Conservation (phyloP, 2,113 vertebrate genomes). For the Meleagris gallopavo region DNA sequence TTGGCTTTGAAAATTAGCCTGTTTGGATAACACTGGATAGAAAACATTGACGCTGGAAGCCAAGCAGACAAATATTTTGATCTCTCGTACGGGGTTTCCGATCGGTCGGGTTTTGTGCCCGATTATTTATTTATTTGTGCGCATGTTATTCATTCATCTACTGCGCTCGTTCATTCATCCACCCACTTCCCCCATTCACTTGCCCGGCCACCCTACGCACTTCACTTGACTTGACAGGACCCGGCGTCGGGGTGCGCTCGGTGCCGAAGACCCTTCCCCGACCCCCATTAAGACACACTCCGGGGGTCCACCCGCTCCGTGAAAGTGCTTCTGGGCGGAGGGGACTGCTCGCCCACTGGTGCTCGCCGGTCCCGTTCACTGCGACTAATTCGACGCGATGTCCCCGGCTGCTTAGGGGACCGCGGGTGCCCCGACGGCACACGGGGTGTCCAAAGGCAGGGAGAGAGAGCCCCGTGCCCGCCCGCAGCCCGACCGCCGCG, state of each 20-base stretch:
- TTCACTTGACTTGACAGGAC: not conserved
- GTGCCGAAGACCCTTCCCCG: not conserved
- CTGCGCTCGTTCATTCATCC: not conserved
- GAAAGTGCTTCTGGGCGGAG: not conserved
- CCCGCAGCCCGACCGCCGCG: not conserved
- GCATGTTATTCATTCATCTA: slow-evolving; percentile 27
- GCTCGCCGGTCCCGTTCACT: not conserved
- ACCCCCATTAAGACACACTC: not conserved
- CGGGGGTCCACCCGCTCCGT: no score
- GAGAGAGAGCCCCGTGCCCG: not conserved
- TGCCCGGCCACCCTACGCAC: not conserved
- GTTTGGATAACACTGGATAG: slow-evolving; percentile 45
- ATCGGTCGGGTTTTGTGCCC: slow-evolving; percentile 21
- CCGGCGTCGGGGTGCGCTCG: not conserved
- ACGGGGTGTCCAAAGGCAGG: not conserved
- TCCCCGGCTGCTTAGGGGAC: not conserved
- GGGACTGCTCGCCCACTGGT: not conserved
- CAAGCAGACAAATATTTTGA: slow-evolving; percentile 71
- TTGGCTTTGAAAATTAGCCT: slow-evolving; percentile 58
- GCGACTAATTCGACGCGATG: not conserved
- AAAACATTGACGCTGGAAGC: slow-evolving; percentile 60
- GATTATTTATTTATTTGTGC: slow-evolving; percentile 60
- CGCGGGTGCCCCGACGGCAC: not conserved
- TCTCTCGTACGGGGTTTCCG: slow-evolving; percentile 59
- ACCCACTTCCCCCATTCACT: not conserved